phyloP scores from a whole-genome alignment of 2,797 vertebrate species.

The Anisognathus igniventris region DNA sequence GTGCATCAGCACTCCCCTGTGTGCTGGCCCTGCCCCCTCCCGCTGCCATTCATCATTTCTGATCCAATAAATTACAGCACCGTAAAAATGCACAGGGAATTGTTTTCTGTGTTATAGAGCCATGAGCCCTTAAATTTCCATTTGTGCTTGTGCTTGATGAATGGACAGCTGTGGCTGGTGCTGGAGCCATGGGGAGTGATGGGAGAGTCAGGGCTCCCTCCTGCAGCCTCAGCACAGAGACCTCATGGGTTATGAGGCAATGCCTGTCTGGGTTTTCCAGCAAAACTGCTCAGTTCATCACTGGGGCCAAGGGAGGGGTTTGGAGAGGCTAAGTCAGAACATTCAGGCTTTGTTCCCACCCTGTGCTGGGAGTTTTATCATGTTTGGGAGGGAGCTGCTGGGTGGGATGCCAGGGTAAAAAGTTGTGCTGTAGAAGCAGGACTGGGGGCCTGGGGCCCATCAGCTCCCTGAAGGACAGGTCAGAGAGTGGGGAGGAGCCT shows the following conservation, averaged over 20 bases:
- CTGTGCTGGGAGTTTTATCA: not conserved
- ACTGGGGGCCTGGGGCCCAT: not conserved
- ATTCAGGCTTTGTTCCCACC: not conserved
- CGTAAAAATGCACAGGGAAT: constrained; percentile 53
- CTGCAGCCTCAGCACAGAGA: not conserved
- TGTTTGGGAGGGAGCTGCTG: not conserved
- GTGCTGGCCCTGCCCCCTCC: not conserved
- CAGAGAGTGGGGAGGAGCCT: not conserved
- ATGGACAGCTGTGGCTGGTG: not conserved
- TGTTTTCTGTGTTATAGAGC: constrained; percentile 59
- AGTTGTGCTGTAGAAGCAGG: not conserved
- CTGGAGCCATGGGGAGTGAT: not conserved
- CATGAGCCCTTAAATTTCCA: constrained; percentile 46
- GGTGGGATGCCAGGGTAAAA: not conserved
- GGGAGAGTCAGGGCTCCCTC: not conserved
- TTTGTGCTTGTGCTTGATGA: constrained; percentile 60
- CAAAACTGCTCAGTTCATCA: not conserved
- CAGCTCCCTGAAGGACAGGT: not conserved
- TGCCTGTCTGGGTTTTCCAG: not conserved
- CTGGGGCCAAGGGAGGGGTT: not conserved
- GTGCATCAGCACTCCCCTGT: not conserved
- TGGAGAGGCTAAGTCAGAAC: not conserved
- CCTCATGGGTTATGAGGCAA: not conserved
- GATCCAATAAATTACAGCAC: constrained; percentile 53
- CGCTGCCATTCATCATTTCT: constrained; percentile 53